A percentile compares a stretch with the other conserved stretches of the same genome.
Evolutionary conservation across 64 coral and sea anemone species (phyloP).

Genomic region (Stichodactyla mertensii): DNA sequence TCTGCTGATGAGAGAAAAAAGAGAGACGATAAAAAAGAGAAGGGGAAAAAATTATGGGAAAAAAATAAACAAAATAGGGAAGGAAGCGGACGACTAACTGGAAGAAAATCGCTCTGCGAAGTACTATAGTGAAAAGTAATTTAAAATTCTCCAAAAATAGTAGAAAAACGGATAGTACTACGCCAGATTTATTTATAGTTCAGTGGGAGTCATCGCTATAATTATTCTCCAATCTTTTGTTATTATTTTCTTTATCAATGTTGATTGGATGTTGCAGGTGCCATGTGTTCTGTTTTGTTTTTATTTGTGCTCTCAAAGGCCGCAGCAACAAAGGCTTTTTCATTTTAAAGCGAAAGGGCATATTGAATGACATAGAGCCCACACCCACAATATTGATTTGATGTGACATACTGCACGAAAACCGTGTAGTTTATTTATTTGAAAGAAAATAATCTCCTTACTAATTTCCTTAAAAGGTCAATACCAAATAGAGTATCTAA

Average conservation of each 20-base stretch:
- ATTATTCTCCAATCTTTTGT: constrained; percentile 14
- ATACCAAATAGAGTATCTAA: constrained; percentile 10
- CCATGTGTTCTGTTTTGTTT: constrained; percentile 29
- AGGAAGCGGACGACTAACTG: too few relatives aligned
- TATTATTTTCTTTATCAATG: constrained; percentile 6
- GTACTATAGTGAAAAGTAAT: too few relatives aligned
- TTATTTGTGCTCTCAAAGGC: constrained; percentile 5
- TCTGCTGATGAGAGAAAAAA: too few relatives aligned
- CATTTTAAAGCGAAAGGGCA: constrained; percentile 14
- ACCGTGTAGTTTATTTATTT: constrained; percentile 12
- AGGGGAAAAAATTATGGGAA: too few relatives aligned
- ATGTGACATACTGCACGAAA: constrained; percentile 20
- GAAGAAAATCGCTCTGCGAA: too few relatives aligned
- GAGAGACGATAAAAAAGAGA: too few relatives aligned
- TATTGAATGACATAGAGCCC: neutral
- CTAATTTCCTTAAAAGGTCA: constrained; percentile 11
- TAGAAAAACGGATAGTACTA: neutral
- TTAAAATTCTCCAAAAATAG: neutral
- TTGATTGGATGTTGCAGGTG: constrained; percentile 8
- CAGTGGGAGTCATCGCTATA: constrained; percentile 4
- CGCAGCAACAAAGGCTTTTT: constrained; percentile 20
- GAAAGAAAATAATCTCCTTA: neutral
- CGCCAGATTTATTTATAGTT: neutral
- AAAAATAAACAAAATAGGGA: too few relatives aligned
- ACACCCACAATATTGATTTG: constrained; percentile 18